A percentile compares a stretch with the other conserved stretches of the same genome.
phyloP scores from a whole-genome alignment of 2,888 invertebrate species.

The Pyrgus malvae region DNA sequence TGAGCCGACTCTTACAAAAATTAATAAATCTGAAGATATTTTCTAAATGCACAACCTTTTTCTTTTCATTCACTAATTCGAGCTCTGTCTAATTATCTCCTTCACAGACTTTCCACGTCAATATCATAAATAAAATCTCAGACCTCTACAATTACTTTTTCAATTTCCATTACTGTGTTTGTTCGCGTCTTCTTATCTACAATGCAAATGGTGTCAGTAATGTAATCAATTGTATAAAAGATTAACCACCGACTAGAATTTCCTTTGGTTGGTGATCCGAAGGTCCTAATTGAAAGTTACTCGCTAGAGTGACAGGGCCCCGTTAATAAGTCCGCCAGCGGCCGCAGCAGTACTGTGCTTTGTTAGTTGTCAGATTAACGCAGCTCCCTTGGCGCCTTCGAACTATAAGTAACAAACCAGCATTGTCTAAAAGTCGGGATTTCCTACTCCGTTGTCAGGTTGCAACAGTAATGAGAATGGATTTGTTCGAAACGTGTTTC shows the following conservation, averaged over 20 bases:
- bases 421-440: slow-evolving; percentile 47
- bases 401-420: slow-evolving; percentile 47
- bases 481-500: slow-evolving; percentile 19
- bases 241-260: slow-evolving; percentile 10
- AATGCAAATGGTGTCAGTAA: slow-evolving; percentile 4
- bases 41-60: slow-evolving; percentile 19
- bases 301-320: slow-evolving; percentile 53
- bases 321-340: slow-evolving; percentile 52
- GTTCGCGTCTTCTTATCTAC: neutral
- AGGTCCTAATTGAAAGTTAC: slow-evolving; percentile 58
- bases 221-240: slow-evolving; percentile 9
- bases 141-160: neutral
- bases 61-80: slow-evolving; percentile 32
- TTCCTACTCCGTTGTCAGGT: slow-evolving; percentile 41
- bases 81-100: slow-evolving; percentile 33
- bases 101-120: slow-evolving; percentile 21
- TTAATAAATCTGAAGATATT: too few relatives aligned
- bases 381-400: slow-evolving; percentile 49
- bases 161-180: slow-evolving; percentile 15
- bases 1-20: too few relatives aligned
- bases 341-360: slow-evolving; percentile 49
- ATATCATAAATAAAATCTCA: neutral
- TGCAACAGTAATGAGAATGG: slow-evolving; percentile 37
- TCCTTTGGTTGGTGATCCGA: slow-evolving; percentile 11
- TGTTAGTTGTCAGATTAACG: slow-evolving; percentile 60